These are phyloP conservation scores for Cylas formicarius DNA, from an alignment of 1,140 invertebrate species.

Conservation along the genomic window DNA sequence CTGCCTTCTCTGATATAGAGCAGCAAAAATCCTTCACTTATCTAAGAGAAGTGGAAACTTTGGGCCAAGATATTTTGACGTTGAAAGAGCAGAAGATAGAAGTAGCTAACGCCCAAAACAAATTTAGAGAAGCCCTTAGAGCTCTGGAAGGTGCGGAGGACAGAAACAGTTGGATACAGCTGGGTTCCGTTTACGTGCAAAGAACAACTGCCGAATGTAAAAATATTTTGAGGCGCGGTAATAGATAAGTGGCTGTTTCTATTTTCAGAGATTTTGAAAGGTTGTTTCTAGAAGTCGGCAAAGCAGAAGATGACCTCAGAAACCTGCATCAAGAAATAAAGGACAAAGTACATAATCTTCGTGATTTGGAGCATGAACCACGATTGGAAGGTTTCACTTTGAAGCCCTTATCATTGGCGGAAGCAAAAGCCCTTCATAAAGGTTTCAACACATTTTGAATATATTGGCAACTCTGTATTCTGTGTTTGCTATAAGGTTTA, in stretches of 20 bases:
- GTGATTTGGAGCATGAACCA: constrained; percentile 37
- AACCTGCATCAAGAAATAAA: constrained; percentile 30
- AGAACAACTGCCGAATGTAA: constrained; percentile 30
- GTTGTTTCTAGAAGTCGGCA: constrained; percentile 26
- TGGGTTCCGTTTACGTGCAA: constrained; percentile 31
- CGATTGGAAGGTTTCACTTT: constrained; percentile 33
- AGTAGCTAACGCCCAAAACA: constrained; percentile 34
- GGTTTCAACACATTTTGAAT: too few relatives aligned
- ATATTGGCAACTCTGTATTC: too few relatives aligned
- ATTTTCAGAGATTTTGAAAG: neutral
- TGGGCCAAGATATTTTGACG: constrained; percentile 37
- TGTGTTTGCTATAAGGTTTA: too few relatives aligned
- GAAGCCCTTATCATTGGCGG: constrained; percentile 32
- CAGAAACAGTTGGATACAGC: constrained; percentile 30
- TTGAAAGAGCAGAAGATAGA: constrained; percentile 34
- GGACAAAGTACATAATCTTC: constrained; percentile 27
- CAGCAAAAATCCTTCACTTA: constrained; percentile 34
- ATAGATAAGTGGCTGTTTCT: neutral
- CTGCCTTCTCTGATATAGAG: constrained; percentile 22
- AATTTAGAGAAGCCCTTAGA: constrained; percentile 33
- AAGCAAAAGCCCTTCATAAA: constrained; percentile 34
- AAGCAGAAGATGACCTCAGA: constrained; percentile 25
- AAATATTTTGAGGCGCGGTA: constrained; percentile 29
- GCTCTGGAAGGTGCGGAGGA: constrained; percentile 28
- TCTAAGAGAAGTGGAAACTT: constrained; percentile 33